Base-by-base conservation (phyloP, 2,113 vertebrate genomes). In the Epinephelus cyanopodus region DNA sequence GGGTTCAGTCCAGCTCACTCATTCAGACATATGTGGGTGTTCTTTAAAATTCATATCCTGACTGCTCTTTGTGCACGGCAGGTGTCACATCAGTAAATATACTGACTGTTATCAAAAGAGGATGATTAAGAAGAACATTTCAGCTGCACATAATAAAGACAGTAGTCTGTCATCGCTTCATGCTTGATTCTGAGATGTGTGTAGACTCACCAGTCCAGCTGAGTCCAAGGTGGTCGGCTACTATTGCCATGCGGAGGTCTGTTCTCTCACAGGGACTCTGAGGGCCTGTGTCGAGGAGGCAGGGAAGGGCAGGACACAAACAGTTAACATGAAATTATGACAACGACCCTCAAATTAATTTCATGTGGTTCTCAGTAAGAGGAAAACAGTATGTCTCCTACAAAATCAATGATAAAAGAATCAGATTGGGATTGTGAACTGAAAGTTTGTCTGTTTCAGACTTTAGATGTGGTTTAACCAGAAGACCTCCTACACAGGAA, bases 221-320 rank as follows among this genome's bases (percentile, higher is more conserved):
- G 94, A 99, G 96, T 93, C 98, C 98, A 83, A 99, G 96, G 88
- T 99, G 98, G 94, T 99, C 98, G 1, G 98, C 98, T 90, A 99
- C 98, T 93, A 99, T 99, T 70, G 98, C 98, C 98, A 99, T 99
- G 88, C 98, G 97, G 94, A 99, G 96, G 95, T 99, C 97, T 89
- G 98, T 99, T 88, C 98, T 97, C 92, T 99, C 98, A 92, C 98
- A 99, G 90, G 98, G 98, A 95, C 97, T 99, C 95, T 99, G 98
- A 89, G 98, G 98, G 96, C 98, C 98, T 99, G 96, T 90, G 94
- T 10, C 4, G 0, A 94, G 69, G 65, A 63, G 54, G 80, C 63
- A 75, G 56, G 76, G 75, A 33, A 9, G 74, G 69, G 76, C 45
- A 5, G 54, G 80, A 81, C 18, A 92, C 52, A 81, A 77, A 76